Evolutionary conservation across 2,113 vertebrate species (phyloP), one percentile per base, ranked within the genome.

Genomic region (Cyanoramphus novaezelandiae): DNA sequence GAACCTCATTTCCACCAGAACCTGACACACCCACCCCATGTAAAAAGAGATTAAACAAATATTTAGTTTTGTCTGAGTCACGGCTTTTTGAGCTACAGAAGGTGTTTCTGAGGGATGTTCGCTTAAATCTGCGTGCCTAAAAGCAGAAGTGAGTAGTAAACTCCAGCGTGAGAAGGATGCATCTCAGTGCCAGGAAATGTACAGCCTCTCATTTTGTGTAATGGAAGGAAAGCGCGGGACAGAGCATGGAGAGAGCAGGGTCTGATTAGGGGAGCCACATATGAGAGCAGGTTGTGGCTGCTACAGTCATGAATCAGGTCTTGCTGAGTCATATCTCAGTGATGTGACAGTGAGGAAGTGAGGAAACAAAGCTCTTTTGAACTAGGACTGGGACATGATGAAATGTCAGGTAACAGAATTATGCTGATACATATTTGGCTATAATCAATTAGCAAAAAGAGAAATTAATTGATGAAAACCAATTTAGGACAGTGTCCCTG

Each of bases 21-120:
- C 49, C 65, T 92, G 60, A 68, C 82, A 52, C 71, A 55, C 74
- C 72, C 18, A 5, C 29, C 29, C 75, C 20, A 28, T 47, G 69
- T 81, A 82, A 86, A 96, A 93, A 95, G 71, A 96, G 41, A 83
- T 91, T 68, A 74, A 95, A 87, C 82, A 96, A 96, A 96, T 92
- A 91, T 83, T 93, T 74, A 76, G 81, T 92, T 92, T 86, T 49
- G 29, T 13, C 75, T 85, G 81, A 93, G 78, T 79, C 57, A 87
- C 14, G 31, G 44, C 44, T 79, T 94, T 85, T 81, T 14, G 5
- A 46, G 53, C 62, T 76, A 35, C 33, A 33, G 65, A 79, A 41
- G 0, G 0, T 47, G 28, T 64, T 14, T 72, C 28, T 69, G 23
- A 62, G 37, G 77, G 46, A 60, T 49, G 53, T 72, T 64, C 4